Percentiles rank a stretch among this genome's conserved stretches.
Conservation (phyloP, 1,140 invertebrate species). For the Nilaparvata lugens region DNA sequence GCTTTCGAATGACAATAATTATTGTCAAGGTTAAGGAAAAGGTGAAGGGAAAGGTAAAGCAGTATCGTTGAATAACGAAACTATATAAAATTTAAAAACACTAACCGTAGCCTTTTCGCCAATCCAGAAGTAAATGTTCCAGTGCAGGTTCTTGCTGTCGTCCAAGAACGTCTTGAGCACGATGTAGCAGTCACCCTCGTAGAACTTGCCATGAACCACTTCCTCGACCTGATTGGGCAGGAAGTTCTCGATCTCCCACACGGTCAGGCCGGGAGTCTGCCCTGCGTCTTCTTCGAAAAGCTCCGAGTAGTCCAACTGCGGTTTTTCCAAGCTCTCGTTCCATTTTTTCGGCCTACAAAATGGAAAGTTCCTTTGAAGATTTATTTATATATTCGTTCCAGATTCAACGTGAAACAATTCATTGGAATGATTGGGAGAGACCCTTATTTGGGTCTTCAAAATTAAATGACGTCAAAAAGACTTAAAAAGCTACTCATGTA, state of each 20-base stretch:
- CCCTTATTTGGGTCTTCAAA: too few species aligned
- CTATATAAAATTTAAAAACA: too few species aligned
- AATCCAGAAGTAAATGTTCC: conserved; percentile 99
- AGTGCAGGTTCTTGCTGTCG: conserved; percentile 73
- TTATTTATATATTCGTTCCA: conserved; percentile 7
- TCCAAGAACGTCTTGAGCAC: conserved; percentile 86
- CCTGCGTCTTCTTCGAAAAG: conserved; percentile 98
- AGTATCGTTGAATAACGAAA: too few species aligned
- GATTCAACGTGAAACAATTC: conserved; percentile 10
- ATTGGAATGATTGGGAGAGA: too few species aligned
- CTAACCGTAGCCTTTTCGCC: conserved; percentile 87
- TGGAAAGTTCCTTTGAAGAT: not conserved
- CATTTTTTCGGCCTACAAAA: conserved; percentile 67
- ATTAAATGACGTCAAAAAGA: too few species aligned
- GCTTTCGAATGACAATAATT: too few species aligned
- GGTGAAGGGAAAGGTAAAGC: too few species aligned
- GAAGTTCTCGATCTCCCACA: conserved; percentile 99
- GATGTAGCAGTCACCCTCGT: conserved; percentile 98
- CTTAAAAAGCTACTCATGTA: too few species aligned
- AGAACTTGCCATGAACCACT: conserved; percentile 91
- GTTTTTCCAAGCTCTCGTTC: conserved; percentile 92
- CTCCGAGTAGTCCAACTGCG: conserved; percentile 95
- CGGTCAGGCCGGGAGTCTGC: conserved; percentile 73
- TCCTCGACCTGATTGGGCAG: conserved; percentile 67
- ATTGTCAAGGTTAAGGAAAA: too few species aligned